A percentile compares a stretch with the other conserved stretches of the same genome.
Evolutionary conservation across 2,113 vertebrate species (phyloP).

Genomic region (Rhineura floridana): DNA sequence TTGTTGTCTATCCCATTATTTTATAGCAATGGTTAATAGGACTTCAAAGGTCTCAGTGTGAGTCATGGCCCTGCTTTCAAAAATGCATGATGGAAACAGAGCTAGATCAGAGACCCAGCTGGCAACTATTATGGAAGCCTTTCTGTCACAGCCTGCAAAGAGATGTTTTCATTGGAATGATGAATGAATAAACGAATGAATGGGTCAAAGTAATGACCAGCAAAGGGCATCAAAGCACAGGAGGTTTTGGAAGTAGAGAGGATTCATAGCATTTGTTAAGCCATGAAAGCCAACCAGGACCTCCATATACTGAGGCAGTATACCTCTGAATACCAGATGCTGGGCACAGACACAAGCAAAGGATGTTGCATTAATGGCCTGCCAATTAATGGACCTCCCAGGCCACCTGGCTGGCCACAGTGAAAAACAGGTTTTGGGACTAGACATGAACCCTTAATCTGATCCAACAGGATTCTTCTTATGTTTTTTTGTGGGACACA

Average conservation of each 20-base stretch:
- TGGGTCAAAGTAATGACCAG: background rate
- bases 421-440: background rate
- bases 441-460: background rate
- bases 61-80: slow-evolving; percentile 13
- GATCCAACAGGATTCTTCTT: no score
- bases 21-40: background rate
- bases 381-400: background rate
- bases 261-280: background rate
- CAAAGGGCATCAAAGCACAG: background rate
- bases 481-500: background rate
- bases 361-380: background rate
- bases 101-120: slow-evolving; percentile 5
- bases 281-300: background rate
- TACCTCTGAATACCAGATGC: no score
- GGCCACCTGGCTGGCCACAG: background rate
- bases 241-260: background rate
- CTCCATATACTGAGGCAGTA: background rate
- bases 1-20: background rate
- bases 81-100: slow-evolving; percentile 64
- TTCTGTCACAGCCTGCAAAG: slow-evolving; percentile 29
- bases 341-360: no score
- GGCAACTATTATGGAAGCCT: slow-evolving; percentile 56
- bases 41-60: slow-evolving; percentile 35
- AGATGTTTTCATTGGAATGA: background rate
- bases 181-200: slow-evolving; percentile 3